A percentile compares a stretch with the other conserved stretches of the same genome.
These are phyloP conservation scores for Urocynchramus pylzowi DNA, from an alignment of 2,113 vertebrate species.

Conservation along the genomic window DNA sequence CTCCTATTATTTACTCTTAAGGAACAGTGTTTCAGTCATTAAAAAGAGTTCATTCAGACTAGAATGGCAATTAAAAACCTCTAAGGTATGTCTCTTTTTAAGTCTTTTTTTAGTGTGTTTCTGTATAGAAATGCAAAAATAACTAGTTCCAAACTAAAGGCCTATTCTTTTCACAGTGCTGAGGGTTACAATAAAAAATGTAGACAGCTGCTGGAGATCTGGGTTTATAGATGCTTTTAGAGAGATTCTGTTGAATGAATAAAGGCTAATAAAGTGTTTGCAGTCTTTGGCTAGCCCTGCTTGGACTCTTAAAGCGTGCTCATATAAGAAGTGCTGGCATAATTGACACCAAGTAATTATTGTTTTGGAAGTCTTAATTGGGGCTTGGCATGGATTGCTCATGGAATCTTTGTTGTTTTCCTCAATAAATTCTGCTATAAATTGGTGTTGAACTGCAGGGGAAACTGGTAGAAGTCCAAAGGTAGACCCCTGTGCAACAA, in stretches of 20 bases:
- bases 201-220: background rate
- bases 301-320: background rate
- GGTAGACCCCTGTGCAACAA: background rate
- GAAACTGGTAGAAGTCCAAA: background rate
- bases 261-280: slow-evolving; percentile 2
- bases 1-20: background rate
- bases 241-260: background rate
- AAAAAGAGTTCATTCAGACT: background rate
- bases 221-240: background rate
- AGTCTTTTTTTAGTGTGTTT: background rate
- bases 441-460: background rate
- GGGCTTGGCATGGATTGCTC: slow-evolving; percentile 16
- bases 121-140: background rate
- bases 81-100: background rate
- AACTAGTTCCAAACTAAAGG: background rate
- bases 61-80: background rate
- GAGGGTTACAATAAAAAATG: background rate
- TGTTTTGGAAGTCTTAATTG: slow-evolving; percentile 43
- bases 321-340: background rate
- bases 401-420: background rate
- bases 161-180: background rate
- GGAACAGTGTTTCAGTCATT: background rate
- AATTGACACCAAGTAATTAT: slow-evolving; percentile 33
- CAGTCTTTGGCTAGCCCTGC: background rate
- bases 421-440: slow-evolving; percentile 11